Conservation (phyloP, 1,140 invertebrate species). For the Zaprionus camerounensis region DNA sequence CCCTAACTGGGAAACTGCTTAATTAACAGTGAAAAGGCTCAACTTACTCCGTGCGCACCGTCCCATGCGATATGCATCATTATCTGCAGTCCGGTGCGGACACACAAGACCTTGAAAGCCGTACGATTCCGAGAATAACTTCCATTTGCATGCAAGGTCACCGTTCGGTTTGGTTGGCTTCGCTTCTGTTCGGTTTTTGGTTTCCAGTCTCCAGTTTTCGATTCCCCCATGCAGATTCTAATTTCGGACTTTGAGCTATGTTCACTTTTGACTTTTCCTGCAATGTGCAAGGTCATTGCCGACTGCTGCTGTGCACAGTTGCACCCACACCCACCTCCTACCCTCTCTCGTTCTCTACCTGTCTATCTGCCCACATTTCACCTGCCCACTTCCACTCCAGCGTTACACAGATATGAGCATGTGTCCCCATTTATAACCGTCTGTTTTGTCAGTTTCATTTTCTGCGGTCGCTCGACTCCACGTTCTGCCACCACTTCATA, state of each 20-base stretch:
- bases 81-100: background rate
- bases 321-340: background rate
- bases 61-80: background rate
- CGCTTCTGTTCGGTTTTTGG: constrained; percentile 1
- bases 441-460: constrained; percentile 41
- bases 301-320: constrained; percentile 8
- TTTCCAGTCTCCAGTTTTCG: constrained; percentile 5
- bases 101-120: background rate
- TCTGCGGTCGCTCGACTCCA: constrained; percentile 2
- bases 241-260: constrained; percentile 22
- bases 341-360: background rate
- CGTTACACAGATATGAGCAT: constrained; percentile 18
- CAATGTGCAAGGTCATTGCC: constrained; percentile 33
- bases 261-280: constrained; percentile 40
- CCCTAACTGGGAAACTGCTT: background rate
- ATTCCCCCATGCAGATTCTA: constrained; percentile 10
- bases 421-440: constrained; percentile 44
- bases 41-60: background rate
- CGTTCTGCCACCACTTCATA: constrained; percentile 4
- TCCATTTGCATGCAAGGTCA: constrained; percentile 25
- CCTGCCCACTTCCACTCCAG: background rate
- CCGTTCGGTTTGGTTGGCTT: background rate
- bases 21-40: background rate
- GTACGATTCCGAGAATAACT: background rate
- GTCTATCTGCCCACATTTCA: background rate